A percentile compares a stretch with the other conserved stretches of the same genome.
Evolutionary conservation across 2,888 invertebrate species (phyloP).

Genomic region (Syritta pipiens): DNA sequence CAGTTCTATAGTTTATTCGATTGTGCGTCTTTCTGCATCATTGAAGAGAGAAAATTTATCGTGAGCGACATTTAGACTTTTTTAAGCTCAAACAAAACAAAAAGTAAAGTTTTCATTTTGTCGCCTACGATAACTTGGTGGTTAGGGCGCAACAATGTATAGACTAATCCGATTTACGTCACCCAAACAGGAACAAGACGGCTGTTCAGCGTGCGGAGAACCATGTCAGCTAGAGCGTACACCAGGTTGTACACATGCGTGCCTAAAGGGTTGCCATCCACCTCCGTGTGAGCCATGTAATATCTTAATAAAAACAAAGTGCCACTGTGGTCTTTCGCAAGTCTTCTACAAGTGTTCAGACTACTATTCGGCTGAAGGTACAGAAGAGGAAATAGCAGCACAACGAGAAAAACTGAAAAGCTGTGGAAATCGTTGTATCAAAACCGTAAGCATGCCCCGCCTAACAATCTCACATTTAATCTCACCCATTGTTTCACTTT

Average conservation of each 20-base stretch:
- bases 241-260: constrained; percentile 87
- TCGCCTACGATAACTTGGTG: no score
- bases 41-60: no score
- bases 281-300: constrained; percentile 88
- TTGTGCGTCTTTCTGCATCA: no score
- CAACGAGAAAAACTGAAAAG: constrained; percentile 74
- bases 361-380: constrained; percentile 81
- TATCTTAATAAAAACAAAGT: constrained; percentile 84
- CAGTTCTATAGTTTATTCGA: no score
- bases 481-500: constrained; percentile 51
- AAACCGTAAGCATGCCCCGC: constrained; percentile 82
- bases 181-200: constrained; percentile 77
- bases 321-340: constrained; percentile 90
- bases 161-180: not conserved
- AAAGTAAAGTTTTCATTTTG: no score
- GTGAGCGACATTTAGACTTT: no score
- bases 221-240: constrained; percentile 85
- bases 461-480: constrained; percentile 11
- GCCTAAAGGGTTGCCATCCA: constrained; percentile 86
- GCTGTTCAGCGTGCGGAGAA: constrained; percentile 82
- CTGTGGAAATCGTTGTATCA: constrained; percentile 93
- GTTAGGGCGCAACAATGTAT: no score
- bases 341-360: constrained; percentile 87
- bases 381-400: constrained; percentile 77
- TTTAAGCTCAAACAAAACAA: no score